These are phyloP conservation scores for Paguma larvata DNA, from an alignment of 2,797 vertebrate species.

Conservation along the genomic window DNA sequence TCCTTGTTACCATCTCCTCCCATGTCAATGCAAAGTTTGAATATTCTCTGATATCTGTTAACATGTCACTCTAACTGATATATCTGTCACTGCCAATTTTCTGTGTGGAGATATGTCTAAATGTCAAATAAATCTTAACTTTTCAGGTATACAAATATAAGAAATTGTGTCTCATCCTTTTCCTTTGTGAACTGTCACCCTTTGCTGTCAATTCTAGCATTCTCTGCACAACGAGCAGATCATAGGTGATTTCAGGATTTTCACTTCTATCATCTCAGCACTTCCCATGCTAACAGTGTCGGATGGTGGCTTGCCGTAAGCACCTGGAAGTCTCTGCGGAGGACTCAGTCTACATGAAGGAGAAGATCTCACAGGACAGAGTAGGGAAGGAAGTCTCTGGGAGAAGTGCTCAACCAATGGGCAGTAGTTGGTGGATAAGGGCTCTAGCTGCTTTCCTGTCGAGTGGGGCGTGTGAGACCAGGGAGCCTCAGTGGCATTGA, in stretches of 20 bases:
- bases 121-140: slow-evolving; percentile 72
- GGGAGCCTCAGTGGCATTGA: neutral
- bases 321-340: neutral
- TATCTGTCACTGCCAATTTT: neutral
- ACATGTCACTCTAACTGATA: neutral
- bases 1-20: neutral
- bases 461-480: no score
- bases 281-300: neutral
- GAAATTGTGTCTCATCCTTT: neutral
- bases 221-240: neutral
- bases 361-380: neutral
- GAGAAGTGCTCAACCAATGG: no score
- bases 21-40: neutral
- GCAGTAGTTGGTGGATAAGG: no score
- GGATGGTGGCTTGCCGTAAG: neutral
- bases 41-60: neutral
- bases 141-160: neutral
- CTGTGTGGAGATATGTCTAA: neutral
- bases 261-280: neutral
- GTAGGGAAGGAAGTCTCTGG: no score
- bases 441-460: neutral
- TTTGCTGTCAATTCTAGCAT: neutral
- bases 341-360: neutral
- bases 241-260: fast-evolving
- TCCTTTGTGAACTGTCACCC: neutral